Conservation (phyloP, 2,888 invertebrate genomes). For the Ophraella communa region DNA sequence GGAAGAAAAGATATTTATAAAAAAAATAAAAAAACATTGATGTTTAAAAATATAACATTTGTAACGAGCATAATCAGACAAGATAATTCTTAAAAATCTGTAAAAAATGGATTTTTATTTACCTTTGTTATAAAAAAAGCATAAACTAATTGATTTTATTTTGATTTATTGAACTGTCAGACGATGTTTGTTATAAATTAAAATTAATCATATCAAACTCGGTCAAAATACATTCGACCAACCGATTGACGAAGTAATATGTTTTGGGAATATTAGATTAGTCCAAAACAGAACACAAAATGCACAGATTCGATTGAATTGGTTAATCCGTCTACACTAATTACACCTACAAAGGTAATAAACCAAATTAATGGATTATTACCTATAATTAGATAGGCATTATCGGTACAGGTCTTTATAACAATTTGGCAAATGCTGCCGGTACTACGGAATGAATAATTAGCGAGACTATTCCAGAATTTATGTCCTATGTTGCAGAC, state of each 20-base stretch:
- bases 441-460: slow-evolving; percentile 3
- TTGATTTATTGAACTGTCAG: not conserved
- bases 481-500: not conserved
- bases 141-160: too few relatives aligned
- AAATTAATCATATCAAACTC: not conserved
- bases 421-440: slow-evolving; percentile 13
- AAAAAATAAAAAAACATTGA: too few relatives aligned
- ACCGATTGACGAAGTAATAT: slow-evolving; percentile 5
- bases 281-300: slow-evolving; percentile 14
- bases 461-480: not conserved
- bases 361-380: slow-evolving; percentile 18
- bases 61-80: too few relatives aligned
- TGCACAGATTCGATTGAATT: slow-evolving; percentile 5
- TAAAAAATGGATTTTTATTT: too few relatives aligned
- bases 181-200: not conserved
- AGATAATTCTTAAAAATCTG: too few relatives aligned
- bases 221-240: not conserved
- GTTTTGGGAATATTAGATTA: slow-evolving; percentile 18
- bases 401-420: slow-evolving; percentile 18
- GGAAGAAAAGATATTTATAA: too few relatives aligned
- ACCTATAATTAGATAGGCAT: slow-evolving; percentile 21
- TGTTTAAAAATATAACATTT: too few relatives aligned
- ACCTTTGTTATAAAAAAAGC: too few relatives aligned
- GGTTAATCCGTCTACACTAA: slow-evolving; percentile 11
- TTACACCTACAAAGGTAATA: slow-evolving; percentile 21